phyloP scores from a whole-genome alignment of 2,888 invertebrate species.

The Zaprionus lineosus region DNA sequence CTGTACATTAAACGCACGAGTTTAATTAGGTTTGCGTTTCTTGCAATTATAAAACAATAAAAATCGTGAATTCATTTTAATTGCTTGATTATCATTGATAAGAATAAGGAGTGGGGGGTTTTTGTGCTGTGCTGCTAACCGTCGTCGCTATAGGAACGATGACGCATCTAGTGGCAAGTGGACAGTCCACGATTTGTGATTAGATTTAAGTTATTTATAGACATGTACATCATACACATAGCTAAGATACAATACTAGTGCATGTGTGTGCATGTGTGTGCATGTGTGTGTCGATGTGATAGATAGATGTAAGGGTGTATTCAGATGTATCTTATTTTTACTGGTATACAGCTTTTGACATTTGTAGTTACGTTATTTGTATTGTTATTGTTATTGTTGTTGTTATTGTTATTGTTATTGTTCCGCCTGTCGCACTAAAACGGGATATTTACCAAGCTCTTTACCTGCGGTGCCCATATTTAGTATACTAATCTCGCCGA shows the following conservation, averaged over 20 bases:
- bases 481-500: constrained; percentile 99
- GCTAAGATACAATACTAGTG: constrained; percentile 8
- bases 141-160: too few relatives aligned
- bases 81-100: too few relatives aligned
- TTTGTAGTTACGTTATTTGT: constrained; percentile 32
- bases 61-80: too few relatives aligned
- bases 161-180: too few relatives aligned
- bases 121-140: too few relatives aligned
- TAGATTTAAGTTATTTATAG: too few relatives aligned
- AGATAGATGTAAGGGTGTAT: constrained; percentile 26
- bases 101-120: too few relatives aligned
- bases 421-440: constrained; percentile 84
- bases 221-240: constrained; percentile 44
- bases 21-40: too few relatives aligned
- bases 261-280: constrained; percentile 1
- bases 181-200: too few relatives aligned
- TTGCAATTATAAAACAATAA: too few relatives aligned
- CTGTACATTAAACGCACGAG: too few relatives aligned
- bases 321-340: background rate
- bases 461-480: constrained; percentile 99
- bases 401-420: constrained; percentile 71
- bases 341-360: constrained; percentile 8
- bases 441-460: constrained; percentile 96
- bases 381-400: constrained; percentile 53
- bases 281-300: constrained; percentile 2